phyloP scores from a whole-genome alignment of 1,140 invertebrate genomes.

The Cotesia chilonis region DNA sequence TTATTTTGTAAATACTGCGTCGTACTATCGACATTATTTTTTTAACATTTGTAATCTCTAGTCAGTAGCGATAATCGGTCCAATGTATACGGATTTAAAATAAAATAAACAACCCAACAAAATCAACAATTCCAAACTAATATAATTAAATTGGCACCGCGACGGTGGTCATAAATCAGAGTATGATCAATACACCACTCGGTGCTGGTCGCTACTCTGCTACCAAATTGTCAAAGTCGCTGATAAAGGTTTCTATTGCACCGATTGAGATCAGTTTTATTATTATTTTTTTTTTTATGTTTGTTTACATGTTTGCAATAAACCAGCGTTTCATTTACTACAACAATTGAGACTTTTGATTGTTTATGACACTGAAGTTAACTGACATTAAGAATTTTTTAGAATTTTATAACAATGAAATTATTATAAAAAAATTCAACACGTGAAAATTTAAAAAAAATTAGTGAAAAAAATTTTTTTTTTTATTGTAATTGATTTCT shows the following conservation, averaged over 20 bases:
- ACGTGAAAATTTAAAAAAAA: too few relatives aligned
- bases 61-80: background rate
- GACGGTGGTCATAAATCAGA: slow-evolving; percentile 25
- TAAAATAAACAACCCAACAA: background rate
- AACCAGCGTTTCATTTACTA: too few relatives aligned
- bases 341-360: too few relatives aligned
- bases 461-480: too few relatives aligned
- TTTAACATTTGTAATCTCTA: background rate
- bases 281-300: too few relatives aligned
- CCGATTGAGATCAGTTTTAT: background rate
- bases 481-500: too few relatives aligned
- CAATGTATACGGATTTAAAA: background rate
- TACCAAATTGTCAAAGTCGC: background rate
- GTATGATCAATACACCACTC: slow-evolving; percentile 31
- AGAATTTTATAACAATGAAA: too few relatives aligned
- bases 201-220: too few relatives aligned
- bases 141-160: slow-evolving; percentile 6
- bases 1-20: slow-evolving; percentile 26
- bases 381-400: too few relatives aligned
- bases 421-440: too few relatives aligned
- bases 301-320: too few relatives aligned
- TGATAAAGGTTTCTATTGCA: slow-evolving; percentile 3
- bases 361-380: too few relatives aligned
- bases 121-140: slow-evolving; percentile 12
- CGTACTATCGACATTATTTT: slow-evolving; percentile 23